Percentiles rank a stretch among this genome's conserved stretches.
phyloP scores from a whole-genome alignment of 1,140 invertebrate genomes.

The Schlechtendalia chinensis region DNA sequence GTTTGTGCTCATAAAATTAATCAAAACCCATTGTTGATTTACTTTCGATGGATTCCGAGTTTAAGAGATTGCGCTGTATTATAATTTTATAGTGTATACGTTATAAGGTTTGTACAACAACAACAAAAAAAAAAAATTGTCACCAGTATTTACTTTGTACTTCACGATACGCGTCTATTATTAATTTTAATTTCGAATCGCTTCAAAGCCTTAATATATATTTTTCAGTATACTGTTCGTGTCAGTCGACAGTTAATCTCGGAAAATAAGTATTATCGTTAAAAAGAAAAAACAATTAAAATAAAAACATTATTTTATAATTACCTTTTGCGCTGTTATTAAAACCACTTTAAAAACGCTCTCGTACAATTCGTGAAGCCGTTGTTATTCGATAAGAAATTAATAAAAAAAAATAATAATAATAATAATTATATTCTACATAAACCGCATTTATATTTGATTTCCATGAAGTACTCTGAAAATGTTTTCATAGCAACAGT shows the following conservation, averaged over 20 bases:
- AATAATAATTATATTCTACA: too few species aligned
- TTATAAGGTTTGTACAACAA: too few species aligned
- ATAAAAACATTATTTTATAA: neutral
- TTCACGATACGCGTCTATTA: neutral
- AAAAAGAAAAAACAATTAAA: neutral
- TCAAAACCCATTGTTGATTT: too few species aligned
- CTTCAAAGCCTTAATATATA: neutral
- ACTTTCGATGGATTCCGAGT: too few species aligned
- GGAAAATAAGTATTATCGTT: neutral
- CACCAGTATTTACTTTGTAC: neutral
- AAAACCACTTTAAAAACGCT: neutral
- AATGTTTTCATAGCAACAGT: too few species aligned
- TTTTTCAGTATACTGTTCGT: neutral
- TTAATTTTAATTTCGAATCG: neutral
- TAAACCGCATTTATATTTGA: too few species aligned
- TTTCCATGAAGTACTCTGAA: too few species aligned
- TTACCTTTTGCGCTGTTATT: neutral
- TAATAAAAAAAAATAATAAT: too few species aligned
- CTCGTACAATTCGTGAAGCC: neutral
- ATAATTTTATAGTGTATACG: neutral
- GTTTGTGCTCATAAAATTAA: too few species aligned
- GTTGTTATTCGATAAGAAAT: neutral
- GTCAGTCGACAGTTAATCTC: neutral
- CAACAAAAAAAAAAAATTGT: neutral
- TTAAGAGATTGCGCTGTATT: neutral